Percentiles rank a stretch among this genome's conserved stretches.
phyloP scores from a whole-genome alignment of 1,140 invertebrate genomes.

The Araneus ventricosus region DNA sequence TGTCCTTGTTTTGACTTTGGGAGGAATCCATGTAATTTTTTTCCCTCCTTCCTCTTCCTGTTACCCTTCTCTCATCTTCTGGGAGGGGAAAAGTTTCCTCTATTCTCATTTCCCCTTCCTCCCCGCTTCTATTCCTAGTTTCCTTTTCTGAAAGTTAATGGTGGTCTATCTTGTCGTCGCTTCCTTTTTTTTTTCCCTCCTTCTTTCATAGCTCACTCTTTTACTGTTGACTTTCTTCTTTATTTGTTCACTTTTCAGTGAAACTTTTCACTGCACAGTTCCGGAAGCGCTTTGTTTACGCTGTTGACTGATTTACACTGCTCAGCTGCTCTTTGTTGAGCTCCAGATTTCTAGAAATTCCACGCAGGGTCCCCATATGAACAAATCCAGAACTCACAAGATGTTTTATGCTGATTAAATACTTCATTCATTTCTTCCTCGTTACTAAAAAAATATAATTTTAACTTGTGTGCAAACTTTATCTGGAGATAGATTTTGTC shows the following conservation, averaged over 20 bases:
- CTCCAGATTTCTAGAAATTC: neutral
- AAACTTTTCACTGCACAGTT: neutral
- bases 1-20: slow-evolving; percentile 11
- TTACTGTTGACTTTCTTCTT: slow-evolving; percentile 15
- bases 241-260: neutral
- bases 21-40: slow-evolving; percentile 14
- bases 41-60: neutral
- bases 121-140: slow-evolving; percentile 18
- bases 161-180: slow-evolving; percentile 51
- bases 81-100: neutral
- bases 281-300: neutral
- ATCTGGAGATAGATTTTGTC: no score
- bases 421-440: no score
- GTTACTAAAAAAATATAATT: no score
- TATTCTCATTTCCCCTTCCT: slow-evolving; percentile 9
- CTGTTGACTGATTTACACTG: neutral
- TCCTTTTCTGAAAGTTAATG: slow-evolving; percentile 56
- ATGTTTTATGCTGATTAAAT: no score
- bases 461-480: no score
- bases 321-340: neutral
- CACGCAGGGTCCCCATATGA: no score
- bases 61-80: neutral
- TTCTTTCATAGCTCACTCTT: neutral
- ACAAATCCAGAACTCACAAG: no score
- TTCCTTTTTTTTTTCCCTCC: slow-evolving; percentile 9